These are phyloP conservation scores for Pelecanoides urinatrix DNA, from an alignment of 2,113 vertebrate species.

Conservation along the genomic window DNA sequence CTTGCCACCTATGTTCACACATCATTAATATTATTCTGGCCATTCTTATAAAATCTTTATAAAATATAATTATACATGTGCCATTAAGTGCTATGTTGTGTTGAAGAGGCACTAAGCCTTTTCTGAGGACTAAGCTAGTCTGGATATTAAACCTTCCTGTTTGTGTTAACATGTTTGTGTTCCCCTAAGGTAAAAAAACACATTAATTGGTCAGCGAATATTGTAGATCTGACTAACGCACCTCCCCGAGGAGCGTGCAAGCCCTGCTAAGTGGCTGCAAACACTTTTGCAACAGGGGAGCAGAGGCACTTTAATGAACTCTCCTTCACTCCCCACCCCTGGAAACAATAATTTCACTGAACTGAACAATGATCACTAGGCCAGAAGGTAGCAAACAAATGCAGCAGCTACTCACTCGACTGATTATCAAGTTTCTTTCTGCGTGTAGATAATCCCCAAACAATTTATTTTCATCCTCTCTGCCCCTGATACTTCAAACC, in stretches of 20 bases:
- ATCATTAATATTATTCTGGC: conserved; percentile 27
- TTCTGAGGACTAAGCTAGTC: neutral
- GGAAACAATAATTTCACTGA: neutral
- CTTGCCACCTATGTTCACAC: conserved; percentile 34
- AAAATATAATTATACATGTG: conserved; percentile 1
- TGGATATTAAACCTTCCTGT: neutral
- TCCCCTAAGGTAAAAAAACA: neutral
- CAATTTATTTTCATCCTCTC: conserved; percentile 12
- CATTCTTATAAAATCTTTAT: conserved; percentile 58
- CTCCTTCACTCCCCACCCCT: neutral
- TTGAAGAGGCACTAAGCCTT: neutral
- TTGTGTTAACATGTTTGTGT: neutral
- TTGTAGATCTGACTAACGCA: neutral
- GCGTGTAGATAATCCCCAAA: neutral
- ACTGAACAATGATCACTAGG: neutral
- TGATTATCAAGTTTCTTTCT: neutral
- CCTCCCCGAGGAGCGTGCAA: too few relatives aligned
- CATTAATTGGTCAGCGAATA: neutral
- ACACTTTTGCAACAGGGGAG: neutral
- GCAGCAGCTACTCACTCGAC: neutral
- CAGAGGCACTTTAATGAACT: neutral
- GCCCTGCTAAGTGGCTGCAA: neutral
- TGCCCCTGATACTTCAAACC: neutral
- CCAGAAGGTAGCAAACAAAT: neutral
- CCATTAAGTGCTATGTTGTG: neutral